Conservation (phyloP, 2,113 vertebrate genomes). For the Mustela nigripes region DNA sequence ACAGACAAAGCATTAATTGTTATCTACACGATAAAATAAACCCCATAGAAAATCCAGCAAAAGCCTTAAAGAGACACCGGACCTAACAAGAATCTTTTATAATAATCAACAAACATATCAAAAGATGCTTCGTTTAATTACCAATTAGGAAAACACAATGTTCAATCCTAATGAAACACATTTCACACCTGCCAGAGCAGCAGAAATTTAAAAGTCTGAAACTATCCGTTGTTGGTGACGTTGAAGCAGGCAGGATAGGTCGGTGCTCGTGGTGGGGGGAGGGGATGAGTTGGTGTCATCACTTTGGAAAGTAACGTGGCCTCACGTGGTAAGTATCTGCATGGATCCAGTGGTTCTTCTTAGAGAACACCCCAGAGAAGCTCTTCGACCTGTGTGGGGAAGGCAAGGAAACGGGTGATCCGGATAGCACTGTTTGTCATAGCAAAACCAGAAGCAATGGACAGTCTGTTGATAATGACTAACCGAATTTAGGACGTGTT, state of each 20-base stretch:
- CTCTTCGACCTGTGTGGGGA: too few species aligned
- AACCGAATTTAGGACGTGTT: neutral
- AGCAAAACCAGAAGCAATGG: neutral
- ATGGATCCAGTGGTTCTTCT: neutral
- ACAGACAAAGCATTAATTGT: neutral
- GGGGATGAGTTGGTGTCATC: neutral
- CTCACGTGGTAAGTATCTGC: neutral
- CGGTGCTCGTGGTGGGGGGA: too few species aligned
- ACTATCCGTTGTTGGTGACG: neutral
- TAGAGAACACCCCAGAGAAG: neutral
- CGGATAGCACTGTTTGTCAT: neutral
- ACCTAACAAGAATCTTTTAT: neutral
- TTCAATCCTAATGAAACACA: constrained; percentile 34
- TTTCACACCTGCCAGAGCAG: constrained; percentile 10
- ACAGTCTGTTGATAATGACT: neutral
- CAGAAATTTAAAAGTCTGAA: constrained; percentile 16
- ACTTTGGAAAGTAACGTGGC: constrained; percentile 13
- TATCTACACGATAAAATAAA: neutral
- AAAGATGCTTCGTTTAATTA: constrained; percentile 29
- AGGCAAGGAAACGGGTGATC: neutral
- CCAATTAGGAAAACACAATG: constrained; percentile 49
- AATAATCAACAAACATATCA: constrained; percentile 18
- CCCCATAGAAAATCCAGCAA: neutral
- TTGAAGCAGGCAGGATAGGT: neutral
- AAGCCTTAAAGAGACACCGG: neutral